phyloP scores from a whole-genome alignment of 2,797 vertebrate species.

The Alauda arvensis region DNA sequence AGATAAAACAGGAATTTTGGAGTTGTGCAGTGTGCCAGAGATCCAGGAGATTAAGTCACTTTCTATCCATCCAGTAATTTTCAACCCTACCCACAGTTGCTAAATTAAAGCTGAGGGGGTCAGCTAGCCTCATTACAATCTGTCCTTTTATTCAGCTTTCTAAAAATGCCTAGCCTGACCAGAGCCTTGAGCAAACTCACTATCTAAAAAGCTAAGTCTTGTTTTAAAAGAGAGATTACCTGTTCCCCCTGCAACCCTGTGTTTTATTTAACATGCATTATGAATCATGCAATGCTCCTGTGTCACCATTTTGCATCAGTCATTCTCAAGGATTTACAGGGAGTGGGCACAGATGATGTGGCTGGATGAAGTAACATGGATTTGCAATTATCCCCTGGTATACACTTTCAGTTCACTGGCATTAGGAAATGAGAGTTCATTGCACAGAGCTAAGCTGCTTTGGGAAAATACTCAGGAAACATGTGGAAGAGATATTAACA shows the following conservation, averaged over 20 bases:
- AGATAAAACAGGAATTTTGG: neutral
- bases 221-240: neutral
- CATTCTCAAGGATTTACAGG: slow-evolving; percentile 11
- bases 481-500: slow-evolving; percentile 28
- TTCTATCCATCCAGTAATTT: neutral
- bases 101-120: neutral
- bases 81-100: neutral
- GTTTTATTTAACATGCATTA: neutral
- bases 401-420: neutral
- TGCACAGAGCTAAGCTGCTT: slow-evolving; percentile 33
- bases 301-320: neutral
- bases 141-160: neutral
- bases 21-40: neutral
- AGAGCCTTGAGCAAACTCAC: neutral
- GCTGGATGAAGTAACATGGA: neutral
- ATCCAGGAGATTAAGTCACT: neutral
- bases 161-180: neutral
- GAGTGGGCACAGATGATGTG: neutral
- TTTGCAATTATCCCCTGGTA: slow-evolving; percentile 14
- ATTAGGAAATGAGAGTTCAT: slow-evolving; percentile 35
- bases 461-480: slow-evolving; percentile 46
- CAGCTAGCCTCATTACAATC: neutral
- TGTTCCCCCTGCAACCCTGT: neutral
- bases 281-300: neutral
- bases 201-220: neutral